Conservation (phyloP, 2,797 vertebrate species). For the Pterois miles region DNA sequence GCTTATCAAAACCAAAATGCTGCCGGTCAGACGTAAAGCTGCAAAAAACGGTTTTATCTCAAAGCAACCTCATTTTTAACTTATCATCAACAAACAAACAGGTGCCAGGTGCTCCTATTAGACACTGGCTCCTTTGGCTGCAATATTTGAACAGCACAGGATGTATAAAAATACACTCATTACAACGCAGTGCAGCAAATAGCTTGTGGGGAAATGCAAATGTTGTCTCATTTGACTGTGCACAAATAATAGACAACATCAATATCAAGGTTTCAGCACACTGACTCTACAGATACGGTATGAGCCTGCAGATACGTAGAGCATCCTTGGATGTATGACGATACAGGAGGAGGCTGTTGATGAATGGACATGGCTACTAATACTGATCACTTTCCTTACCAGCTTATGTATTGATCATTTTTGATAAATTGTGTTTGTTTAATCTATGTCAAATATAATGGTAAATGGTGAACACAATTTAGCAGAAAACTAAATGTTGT, state of each 20-base stretch:
- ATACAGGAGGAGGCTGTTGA: background rate
- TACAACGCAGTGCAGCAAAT: slow-evolving; percentile 11
- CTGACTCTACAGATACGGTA: slow-evolving; percentile 26
- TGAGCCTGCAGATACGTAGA: slow-evolving; percentile 12
- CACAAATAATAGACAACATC: slow-evolving; percentile 45
- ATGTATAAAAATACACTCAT: slow-evolving; percentile 47
- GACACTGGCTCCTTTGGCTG: slow-evolving; percentile 16
- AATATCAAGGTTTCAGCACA: slow-evolving; percentile 27
- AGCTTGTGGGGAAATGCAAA: slow-evolving; percentile 63
- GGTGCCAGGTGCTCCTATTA: background rate
- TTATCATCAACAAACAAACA: slow-evolving; percentile 29
- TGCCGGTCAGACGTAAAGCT: slow-evolving; percentile 43
- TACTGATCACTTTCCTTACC: background rate
- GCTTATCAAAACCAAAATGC: slow-evolving; percentile 61
- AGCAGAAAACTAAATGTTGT: too few relatives aligned
- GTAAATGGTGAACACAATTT: too few relatives aligned
- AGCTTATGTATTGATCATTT: too few relatives aligned
- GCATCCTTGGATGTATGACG: background rate
- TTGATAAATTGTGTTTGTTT: background rate
- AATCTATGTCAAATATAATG: too few relatives aligned
- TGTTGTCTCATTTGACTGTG: slow-evolving; percentile 42
- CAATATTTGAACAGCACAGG: slow-evolving; percentile 31
- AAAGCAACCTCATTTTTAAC: slow-evolving; percentile 45
- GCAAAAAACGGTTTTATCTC: slow-evolving; percentile 52
- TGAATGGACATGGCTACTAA: background rate